A percentile compares a stretch with the other conserved stretches of the same genome.
phyloP scores from a whole-genome alignment of 2,888 invertebrate genomes.

The Cheilosia variabilis region DNA sequence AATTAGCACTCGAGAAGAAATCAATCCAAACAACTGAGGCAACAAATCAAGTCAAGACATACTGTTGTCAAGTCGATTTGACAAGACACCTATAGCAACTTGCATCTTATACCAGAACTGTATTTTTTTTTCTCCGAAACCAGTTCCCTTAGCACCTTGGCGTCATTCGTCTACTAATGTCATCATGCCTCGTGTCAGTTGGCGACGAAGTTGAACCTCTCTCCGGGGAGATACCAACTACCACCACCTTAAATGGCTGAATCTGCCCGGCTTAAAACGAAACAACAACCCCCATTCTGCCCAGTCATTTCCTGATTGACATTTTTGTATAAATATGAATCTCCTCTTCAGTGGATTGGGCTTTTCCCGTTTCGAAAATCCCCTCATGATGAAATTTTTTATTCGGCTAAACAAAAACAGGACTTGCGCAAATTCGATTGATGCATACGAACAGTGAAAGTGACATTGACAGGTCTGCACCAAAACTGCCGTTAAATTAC shows the following conservation, averaged over 20 bases:
- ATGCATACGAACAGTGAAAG: slow-evolving; percentile 22
- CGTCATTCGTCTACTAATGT: slow-evolving; percentile 29
- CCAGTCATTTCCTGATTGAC: slow-evolving; percentile 51
- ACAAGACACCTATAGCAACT: slow-evolving; percentile 18
- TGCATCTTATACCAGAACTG: slow-evolving; percentile 3
- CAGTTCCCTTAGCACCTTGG: slow-evolving; percentile 47
- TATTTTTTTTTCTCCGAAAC: slow-evolving; percentile 20
- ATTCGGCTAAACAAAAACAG: not conserved
- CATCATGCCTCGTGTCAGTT: slow-evolving; percentile 28
- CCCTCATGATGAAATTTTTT: not conserved
- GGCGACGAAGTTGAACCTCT: slow-evolving; percentile 22
- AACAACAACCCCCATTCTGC: slow-evolving; percentile 22
- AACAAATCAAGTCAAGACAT: slow-evolving; percentile 37
- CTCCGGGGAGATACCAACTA: slow-evolving; percentile 23
- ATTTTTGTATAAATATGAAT: slow-evolving; percentile 36
- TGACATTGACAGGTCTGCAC: slow-evolving; percentile 23
- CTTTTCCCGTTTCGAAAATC: slow-evolving; percentile 6
- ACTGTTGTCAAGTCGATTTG: slow-evolving; percentile 35
- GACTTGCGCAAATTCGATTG: slow-evolving; percentile 8
- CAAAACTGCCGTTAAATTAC: not conserved
- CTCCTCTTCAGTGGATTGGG: slow-evolving; percentile 3
- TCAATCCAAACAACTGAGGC: slow-evolving; percentile 39
- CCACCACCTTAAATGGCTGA: not conserved
- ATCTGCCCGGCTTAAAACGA: slow-evolving; percentile 11
- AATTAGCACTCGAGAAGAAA: slow-evolving; percentile 41